Conservation (phyloP, 1,140 invertebrate species). For the Trypoxylus dichotomus region DNA sequence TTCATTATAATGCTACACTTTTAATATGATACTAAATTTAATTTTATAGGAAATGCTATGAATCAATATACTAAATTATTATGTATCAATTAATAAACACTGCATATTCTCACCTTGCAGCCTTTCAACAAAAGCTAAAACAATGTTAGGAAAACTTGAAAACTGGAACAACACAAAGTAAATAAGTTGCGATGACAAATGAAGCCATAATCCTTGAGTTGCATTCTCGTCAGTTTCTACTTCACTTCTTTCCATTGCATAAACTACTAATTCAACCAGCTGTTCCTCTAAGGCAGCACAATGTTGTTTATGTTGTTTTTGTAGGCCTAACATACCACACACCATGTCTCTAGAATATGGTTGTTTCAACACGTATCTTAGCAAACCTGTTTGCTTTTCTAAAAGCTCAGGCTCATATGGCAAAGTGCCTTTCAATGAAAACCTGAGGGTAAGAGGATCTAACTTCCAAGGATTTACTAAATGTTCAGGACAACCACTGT, state of each 20-base stretch:
- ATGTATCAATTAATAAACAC: no score
- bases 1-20: no score
- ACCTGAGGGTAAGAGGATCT: conserved; percentile 81
- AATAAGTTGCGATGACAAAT: conserved; percentile 92
- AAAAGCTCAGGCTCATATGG: conserved; percentile 90
- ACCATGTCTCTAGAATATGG: conserved; percentile 97
- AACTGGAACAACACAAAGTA: conserved; percentile 96
- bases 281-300: conserved; percentile 91
- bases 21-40: background rate
- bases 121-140: conserved; percentile 78
- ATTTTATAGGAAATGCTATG: background rate
- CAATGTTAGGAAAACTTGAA: conserved; percentile 90
- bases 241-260: conserved; percentile 91
- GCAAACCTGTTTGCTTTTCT: conserved; percentile 83
- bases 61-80: background rate
- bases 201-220: conserved; percentile 87
- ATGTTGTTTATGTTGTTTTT: conserved; percentile 88
- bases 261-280: conserved; percentile 86
- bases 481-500: conserved; percentile 86
- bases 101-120: conserved; percentile 40
- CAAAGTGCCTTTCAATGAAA: conserved; percentile 86
- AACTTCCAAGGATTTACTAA: conserved; percentile 91
- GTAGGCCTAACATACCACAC: conserved; percentile 89
- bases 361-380: conserved; percentile 91
- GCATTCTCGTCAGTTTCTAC: conserved; percentile 69